Conservation (phyloP, 2,888 invertebrate genomes). For the Timandra comae region DNA sequence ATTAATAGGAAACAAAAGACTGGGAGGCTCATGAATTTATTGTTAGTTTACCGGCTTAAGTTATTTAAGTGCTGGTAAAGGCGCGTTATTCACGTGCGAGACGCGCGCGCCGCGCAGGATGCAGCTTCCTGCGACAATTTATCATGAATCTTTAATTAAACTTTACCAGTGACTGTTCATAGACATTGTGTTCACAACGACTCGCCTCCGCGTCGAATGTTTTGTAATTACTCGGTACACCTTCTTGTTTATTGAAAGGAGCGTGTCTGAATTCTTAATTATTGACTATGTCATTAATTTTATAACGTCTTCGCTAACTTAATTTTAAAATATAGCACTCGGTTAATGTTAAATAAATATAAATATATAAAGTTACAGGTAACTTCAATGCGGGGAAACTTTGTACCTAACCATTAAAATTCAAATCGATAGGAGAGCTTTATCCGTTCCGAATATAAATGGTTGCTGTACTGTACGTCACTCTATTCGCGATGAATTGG, state of each 20-base stretch:
- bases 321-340: background rate
- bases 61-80: slow-evolving; percentile 67
- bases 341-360: background rate
- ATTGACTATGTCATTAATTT: background rate
- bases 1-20: slow-evolving; percentile 55
- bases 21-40: slow-evolving; percentile 64
- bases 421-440: slow-evolving; percentile 1
- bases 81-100: slow-evolving; percentile 66
- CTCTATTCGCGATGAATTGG: background rate
- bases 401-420: slow-evolving; percentile 1
- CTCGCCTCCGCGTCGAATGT: slow-evolving; percentile 28
- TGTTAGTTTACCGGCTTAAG: slow-evolving; percentile 68
- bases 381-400: background rate
- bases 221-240: slow-evolving; percentile 18
- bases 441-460: slow-evolving; percentile 1
- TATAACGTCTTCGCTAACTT: too few relatives aligned
- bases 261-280: slow-evolving; percentile 6
- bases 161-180: slow-evolving; percentile 65
- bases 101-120: slow-evolving; percentile 49
- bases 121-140: slow-evolving; percentile 73
- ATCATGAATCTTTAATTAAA: slow-evolving; percentile 77
- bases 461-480: background rate
- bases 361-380: background rate
- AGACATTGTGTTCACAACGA: slow-evolving; percentile 50
- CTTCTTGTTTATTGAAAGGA: slow-evolving; percentile 5